Evolutionary conservation across 2,888 invertebrate species (phyloP), one percentile per base, ranked within the genome.

Genomic region (Malacosoma neustria): DNA sequence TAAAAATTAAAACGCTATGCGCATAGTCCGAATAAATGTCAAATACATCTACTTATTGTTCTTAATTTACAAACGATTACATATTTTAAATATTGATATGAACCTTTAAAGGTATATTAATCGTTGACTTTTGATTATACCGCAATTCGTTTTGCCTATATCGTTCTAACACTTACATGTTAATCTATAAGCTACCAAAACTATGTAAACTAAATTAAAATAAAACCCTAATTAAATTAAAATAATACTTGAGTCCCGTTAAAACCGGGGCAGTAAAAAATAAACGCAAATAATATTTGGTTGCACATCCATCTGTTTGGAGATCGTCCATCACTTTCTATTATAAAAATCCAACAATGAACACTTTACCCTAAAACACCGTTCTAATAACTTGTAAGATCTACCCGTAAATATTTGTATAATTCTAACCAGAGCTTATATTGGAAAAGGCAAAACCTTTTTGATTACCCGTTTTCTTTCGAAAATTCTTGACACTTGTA

Each of bases 221-320:
- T 72, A 69, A 67, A 73, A 64, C 59, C 80, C 80, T n/a, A n/a
- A n/a, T n/a, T n/a, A n/a, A n/a, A n/a, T n/a, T n/a, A n/a, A n/a
- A n/a, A 84, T 81, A 85, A 85, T 85, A 85, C 84, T 85, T 80
- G 59, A 61, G 41, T 60, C 81, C 84, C 82, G 80, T 69, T 76
- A 80, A 79, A 81, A 77, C 77, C 75, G 82, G 82, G 75, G 53
- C 52, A 60, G 57, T 61, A 58, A 57, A 64, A 57, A 53, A 49
- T 61, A 65, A 58, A 54, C 29, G 14, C 40, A 43, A 60, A 57
- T 55, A 59, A 60, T 51, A 70, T 80, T 80, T 79, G 80, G 79
- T 82, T 73, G 72, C 68, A 3, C 62, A 61, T 66, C 66, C 68
- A 72, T 70, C 69, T 63, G 64, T 48, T 52, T 41, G 49, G 75